phyloP scores from a whole-genome alignment of 1,140 invertebrate genomes.

The Aphelinus atriplicis region DNA sequence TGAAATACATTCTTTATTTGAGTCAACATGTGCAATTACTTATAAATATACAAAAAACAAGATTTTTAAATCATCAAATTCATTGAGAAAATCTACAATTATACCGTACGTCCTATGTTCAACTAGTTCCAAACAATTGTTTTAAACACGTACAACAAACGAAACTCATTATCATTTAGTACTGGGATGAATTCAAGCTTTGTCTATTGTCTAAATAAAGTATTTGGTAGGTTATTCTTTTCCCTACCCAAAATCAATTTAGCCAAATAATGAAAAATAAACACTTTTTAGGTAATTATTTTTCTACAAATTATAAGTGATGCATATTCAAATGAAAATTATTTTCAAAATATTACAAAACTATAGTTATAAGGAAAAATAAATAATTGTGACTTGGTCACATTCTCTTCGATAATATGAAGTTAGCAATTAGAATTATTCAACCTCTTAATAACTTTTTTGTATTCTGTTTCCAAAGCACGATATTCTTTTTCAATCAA shows the following conservation, averaged over 20 bases:
- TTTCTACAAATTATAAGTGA: neutral
- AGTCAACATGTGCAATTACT: conserved; percentile 7
- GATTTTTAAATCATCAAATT: conserved; percentile 1
- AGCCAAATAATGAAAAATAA: neutral
- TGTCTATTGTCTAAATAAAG: no score
- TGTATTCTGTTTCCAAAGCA: conserved; percentile 67
- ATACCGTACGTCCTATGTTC: no score
- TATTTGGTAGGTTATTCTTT: no score
- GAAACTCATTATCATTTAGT: no score
- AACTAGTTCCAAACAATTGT: no score
- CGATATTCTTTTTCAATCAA: conserved; percentile 67
- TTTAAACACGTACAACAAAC: no score
- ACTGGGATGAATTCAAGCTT: no score
- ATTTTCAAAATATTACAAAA: neutral
- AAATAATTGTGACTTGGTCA: neutral
- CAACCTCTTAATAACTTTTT: conserved; percentile 67
- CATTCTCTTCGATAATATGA: neutral
- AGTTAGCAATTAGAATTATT: conserved; percentile 44
- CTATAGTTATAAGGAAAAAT: conserved; percentile 5
- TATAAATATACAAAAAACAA: neutral
- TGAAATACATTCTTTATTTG: conserved; percentile 31
- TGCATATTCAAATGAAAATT: conserved; percentile 7
- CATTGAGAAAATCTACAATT: no score
- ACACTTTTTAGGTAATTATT: no score
- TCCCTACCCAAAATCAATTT: neutral